A percentile compares a stretch with the other conserved stretches of the same genome.
phyloP scores from a whole-genome alignment of 2,113 vertebrate species.

The Crocuta crocuta region DNA sequence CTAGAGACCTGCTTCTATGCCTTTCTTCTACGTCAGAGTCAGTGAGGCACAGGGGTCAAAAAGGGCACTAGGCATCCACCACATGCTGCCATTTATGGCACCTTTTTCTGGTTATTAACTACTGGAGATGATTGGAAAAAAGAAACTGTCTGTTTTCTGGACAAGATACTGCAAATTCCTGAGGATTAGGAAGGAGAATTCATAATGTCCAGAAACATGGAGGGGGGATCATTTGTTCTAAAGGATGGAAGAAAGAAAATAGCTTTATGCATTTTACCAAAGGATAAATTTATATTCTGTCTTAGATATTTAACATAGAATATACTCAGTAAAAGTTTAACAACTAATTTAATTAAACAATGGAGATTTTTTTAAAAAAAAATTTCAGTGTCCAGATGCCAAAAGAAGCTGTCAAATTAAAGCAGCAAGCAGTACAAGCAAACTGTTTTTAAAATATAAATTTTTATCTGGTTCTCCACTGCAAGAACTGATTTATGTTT shows the following conservation, averaged over 20 bases:
- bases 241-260: background rate
- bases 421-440: background rate
- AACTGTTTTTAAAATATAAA: background rate
- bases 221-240: background rate
- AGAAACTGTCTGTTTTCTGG: background rate
- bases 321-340: background rate
- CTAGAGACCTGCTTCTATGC: background rate
- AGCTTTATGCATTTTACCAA: background rate
- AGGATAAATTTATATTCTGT: background rate
- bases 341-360: background rate
- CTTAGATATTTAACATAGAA: background rate
- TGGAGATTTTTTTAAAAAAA: background rate
- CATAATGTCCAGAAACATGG: background rate
- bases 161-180: background rate
- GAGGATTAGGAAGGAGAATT: background rate
- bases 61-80: background rate
- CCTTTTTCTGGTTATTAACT: background rate
- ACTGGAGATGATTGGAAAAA: background rate
- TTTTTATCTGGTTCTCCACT: background rate
- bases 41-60: background rate
- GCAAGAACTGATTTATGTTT: background rate
- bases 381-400: background rate
- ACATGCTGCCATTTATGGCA: background rate
- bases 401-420: background rate
- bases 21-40: background rate